phyloP scores from a whole-genome alignment of 2,113 vertebrate genomes.

The Cyanistes caeruleus region DNA sequence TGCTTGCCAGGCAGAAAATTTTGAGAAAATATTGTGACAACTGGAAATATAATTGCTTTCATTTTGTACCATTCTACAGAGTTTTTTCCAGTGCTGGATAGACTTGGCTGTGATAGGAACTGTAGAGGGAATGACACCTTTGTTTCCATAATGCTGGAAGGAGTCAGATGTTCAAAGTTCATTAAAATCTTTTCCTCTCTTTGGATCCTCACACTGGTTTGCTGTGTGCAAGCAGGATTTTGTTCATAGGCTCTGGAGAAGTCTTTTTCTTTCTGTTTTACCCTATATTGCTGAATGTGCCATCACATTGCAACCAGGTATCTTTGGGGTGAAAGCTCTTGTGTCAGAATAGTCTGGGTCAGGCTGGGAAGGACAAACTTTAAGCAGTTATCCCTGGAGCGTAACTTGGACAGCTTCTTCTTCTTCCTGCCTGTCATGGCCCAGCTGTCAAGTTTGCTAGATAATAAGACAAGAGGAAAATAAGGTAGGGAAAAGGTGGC shows the following conservation, averaged over 20 bases:
- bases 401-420: neutral
- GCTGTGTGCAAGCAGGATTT: neutral
- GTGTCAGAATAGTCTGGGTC: neutral
- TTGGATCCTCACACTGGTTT: neutral
- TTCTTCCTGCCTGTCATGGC: neutral
- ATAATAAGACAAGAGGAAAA: neutral
- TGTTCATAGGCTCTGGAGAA: neutral
- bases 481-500: neutral
- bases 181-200: neutral
- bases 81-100: conserved; percentile 25
- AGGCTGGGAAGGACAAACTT: neutral
- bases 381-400: neutral
- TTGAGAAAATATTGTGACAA: conserved; percentile 47
- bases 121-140: conserved; percentile 30
- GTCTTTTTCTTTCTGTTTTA: neutral
- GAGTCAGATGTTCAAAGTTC: conserved; percentile 26
- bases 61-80: conserved; percentile 13
- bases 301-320: neutral
- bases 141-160: conserved; percentile 34
- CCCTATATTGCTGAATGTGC: neutral
- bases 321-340: neutral
- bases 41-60: conserved; percentile 38
- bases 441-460: neutral
- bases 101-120: neutral
- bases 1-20: neutral